These are phyloP conservation scores for Epicampocera succincta DNA, from an alignment of 2,888 invertebrate genomes.

Conservation along the genomic window DNA sequence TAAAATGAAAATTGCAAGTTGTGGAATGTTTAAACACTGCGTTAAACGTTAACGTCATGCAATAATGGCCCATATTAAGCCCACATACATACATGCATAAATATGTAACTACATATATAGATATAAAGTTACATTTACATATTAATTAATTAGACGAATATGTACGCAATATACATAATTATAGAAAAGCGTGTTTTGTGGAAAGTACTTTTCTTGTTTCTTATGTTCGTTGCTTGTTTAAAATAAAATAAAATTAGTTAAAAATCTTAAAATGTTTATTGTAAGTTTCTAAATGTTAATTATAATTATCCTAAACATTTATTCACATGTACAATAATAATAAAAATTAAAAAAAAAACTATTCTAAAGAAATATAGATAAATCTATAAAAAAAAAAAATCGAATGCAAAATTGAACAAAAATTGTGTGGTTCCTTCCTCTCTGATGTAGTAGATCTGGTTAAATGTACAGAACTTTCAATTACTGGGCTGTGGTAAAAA, in stretches of 20 bases:
- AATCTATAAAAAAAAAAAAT: not conserved
- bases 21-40: no score
- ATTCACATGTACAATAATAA: not conserved
- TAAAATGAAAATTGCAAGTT: no score
- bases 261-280: not conserved
- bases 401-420: not conserved
- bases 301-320: constrained; percentile 3
- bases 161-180: constrained; percentile 9
- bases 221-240: constrained; percentile 48
- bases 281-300: constrained; percentile 23
- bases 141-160: constrained; percentile 8
- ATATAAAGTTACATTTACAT: constrained; percentile 25
- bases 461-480: no score
- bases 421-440: no score
- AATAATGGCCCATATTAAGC: no score
- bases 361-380: not conserved
- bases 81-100: not conserved
- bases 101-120: constrained; percentile 31
- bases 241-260: constrained; percentile 34
- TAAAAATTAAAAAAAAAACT: no score
- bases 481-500: no score
- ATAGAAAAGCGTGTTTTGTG: constrained; percentile 24
- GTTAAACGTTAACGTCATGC: no score
- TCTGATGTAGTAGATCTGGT: no score
- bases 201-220: constrained; percentile 27